A percentile compares a stretch with the other conserved stretches of the same genome.
Evolutionary conservation across 2,888 invertebrate genomes (phyloP).

Genomic region (Lycia hirtaria): DNA sequence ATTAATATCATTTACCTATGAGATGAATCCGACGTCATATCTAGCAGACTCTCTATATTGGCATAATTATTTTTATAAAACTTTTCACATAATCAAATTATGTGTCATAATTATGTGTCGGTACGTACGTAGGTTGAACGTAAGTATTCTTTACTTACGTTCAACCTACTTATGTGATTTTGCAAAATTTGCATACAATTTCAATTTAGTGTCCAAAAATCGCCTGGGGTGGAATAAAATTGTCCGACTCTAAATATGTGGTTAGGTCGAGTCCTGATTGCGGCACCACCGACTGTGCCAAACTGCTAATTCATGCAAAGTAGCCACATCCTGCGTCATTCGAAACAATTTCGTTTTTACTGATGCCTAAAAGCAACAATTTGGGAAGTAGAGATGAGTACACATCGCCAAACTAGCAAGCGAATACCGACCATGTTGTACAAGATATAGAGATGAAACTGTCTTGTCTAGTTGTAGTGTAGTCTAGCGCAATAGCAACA

Average conservation of each 20-base stretch:
- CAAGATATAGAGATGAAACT: slow-evolving; percentile 19
- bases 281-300: slow-evolving; percentile 14
- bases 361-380: slow-evolving; percentile 22
- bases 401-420: slow-evolving; percentile 2
- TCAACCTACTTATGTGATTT: neutral
- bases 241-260: slow-evolving; percentile 2
- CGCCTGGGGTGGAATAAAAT: slow-evolving; percentile 6
- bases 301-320: slow-evolving; percentile 30
- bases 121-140: neutral
- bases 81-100: too few relatives aligned
- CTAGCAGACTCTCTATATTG: too few relatives aligned
- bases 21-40: too few relatives aligned
- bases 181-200: slow-evolving; percentile 1
- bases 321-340: slow-evolving; percentile 22
- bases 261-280: slow-evolving; percentile 15
- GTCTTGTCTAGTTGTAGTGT: slow-evolving; percentile 21
- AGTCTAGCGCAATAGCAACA: slow-evolving; percentile 27
- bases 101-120: neutral
- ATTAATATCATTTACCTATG: too few relatives aligned
- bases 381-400: slow-evolving; percentile 4
- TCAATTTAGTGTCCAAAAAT: slow-evolving; percentile 4
- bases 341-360: slow-evolving; percentile 18
- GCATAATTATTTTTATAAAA: too few relatives aligned
- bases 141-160: too few relatives aligned
- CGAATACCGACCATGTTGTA: slow-evolving; percentile 7